A percentile compares a stretch with the other conserved stretches of the same genome.
Evolutionary conservation across 2,797 vertebrate genomes (phyloP).

Genomic region (Poecilia velifera): DNA sequence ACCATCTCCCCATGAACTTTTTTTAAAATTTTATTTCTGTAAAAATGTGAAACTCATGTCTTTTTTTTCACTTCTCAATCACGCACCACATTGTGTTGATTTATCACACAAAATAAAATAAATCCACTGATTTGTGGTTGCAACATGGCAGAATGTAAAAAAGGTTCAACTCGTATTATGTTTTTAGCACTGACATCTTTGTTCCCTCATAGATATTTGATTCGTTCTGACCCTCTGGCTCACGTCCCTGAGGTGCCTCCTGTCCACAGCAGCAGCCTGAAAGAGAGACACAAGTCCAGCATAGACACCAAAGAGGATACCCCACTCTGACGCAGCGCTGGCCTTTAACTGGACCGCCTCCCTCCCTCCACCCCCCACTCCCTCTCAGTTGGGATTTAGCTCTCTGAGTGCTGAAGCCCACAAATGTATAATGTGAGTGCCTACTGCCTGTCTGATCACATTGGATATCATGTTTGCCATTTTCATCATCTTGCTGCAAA

Average conservation of each 20-base stretch:
- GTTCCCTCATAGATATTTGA: conserved; percentile 83
- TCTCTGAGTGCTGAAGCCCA: conserved; percentile 37
- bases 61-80: not conserved
- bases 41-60: not conserved
- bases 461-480: conserved; percentile 43
- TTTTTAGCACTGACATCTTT: not conserved
- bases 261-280: conserved; percentile 84
- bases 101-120: not conserved
- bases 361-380: not conserved
- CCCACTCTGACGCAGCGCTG: conserved; percentile 61
- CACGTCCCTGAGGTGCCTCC: conserved; percentile 87
- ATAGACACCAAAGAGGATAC: conserved; percentile 85
- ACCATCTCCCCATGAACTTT: too few relatives aligned
- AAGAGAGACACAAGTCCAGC: conserved; percentile 78
- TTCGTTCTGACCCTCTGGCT: conserved; percentile 92
- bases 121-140: not conserved
- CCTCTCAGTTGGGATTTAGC: not conserved
- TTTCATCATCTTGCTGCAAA: conserved; percentile 40
- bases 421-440: conserved; percentile 60
- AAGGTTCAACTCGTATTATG: not conserved
- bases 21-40: not conserved
- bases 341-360: not conserved
- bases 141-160: not conserved
- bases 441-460: conserved; percentile 50
- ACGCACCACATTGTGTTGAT: not conserved